These are phyloP conservation scores for Oreochromis niloticus DNA, from an alignment of 2,113 vertebrate genomes.

Conservation along the genomic window DNA sequence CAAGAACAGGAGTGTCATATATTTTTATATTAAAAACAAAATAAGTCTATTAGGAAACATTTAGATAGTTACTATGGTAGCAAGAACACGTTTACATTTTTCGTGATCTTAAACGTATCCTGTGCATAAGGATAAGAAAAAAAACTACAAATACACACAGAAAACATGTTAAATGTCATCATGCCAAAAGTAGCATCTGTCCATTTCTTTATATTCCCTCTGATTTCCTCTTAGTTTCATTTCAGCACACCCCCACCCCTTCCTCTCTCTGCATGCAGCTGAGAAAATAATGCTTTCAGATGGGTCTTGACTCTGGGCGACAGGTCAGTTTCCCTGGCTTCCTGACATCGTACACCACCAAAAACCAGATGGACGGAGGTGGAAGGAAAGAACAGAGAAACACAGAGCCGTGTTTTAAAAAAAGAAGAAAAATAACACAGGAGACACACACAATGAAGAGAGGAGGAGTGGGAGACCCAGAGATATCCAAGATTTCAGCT, in stretches of 20 bases:
- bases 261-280: slow-evolving; percentile 54
- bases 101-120: neutral
- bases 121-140: neutral
- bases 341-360: slow-evolving; percentile 50
- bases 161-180: slow-evolving; percentile 16
- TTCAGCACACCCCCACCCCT: slow-evolving; percentile 1
- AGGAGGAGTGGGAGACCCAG: neutral
- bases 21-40: neutral
- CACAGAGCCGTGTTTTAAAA: neutral
- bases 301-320: slow-evolving; percentile 52
- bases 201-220: slow-evolving; percentile 2
- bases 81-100: neutral
- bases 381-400: neutral
- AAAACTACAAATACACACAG: neutral
- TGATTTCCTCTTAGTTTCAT: slow-evolving; percentile 6
- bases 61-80: neutral
- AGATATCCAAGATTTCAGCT: slow-evolving; percentile 21
- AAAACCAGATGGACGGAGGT: slow-evolving; percentile 49
- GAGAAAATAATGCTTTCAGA: slow-evolving; percentile 68
- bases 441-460: neutral
- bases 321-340: slow-evolving; percentile 64
- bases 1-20: neutral
- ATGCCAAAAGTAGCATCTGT: neutral
- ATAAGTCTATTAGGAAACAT: neutral
- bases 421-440: neutral